Evolutionary conservation across 92 coral and sea anemone genomes (phyloP), one percentile per base, ranked within the genome.

Genomic region (Bergia puertoricense): DNA sequence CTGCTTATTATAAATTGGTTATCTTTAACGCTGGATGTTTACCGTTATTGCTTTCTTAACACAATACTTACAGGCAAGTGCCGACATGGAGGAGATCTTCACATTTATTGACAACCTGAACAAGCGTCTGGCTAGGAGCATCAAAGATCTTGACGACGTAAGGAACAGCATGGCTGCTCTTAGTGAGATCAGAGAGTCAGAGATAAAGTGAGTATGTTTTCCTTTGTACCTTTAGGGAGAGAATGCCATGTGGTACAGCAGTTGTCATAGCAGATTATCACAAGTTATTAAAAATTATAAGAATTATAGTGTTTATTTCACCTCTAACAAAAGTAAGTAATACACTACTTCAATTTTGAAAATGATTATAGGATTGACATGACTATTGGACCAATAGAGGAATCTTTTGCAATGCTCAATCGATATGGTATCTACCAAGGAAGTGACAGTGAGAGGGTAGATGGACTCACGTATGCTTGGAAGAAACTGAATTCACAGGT

Each of bases 311-410:
- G 16, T 54, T 54, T 54, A 3, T 54, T 54, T 54, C 16, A 18
- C 18, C 16, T 10, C 16, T 54, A 18, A 48, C 66, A 20, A 20
- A 65, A 36, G 40, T 36, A 6, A 57, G 20, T 22, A 62, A 40
- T 46, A 40, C 74, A 54, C 5, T 69, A 56, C 40, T 50, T 75
- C 37, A 9, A 36, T 76, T 22, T 38, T 75, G 23, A 66, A 46
- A 81, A 79, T 78, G 66, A 39, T 51, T 74, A 16, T 80, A 97
- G 99, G 90, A 97, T 97, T 80, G 99, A 97, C 90, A 97, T 97
- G 99, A 97, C 98, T 20, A 93, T 97, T 62, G 99, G 99, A 6
- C 99, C 99, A 56, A 97, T 97, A 57, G 99, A 97, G 85, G 99
- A 97, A 83, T 97, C 99, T 10, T 97, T 97, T 91, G 99, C 99